Base-by-base conservation (phyloP, 1,140 invertebrate genomes). In the Drosophila paulistorum region DNA sequence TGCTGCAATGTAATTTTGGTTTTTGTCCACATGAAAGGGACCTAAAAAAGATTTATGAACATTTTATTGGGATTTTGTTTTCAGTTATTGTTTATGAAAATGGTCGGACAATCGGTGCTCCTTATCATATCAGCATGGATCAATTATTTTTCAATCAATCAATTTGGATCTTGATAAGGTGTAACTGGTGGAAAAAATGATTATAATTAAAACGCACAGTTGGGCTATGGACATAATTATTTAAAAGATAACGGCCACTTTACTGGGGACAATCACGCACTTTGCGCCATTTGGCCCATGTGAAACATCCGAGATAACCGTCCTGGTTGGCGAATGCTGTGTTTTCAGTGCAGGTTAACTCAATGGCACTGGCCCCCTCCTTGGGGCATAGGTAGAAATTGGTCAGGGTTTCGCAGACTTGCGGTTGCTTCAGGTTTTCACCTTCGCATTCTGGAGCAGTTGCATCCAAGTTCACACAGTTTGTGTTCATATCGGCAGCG, bases 141-240 rank as follows among this genome's bases (percentile, higher is more conserved):
- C 68, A 83, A 86, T 83, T 83, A 77, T 62, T 83, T 86, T 74
- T n/a, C 73, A 87, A 87, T 86, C 83, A 89, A 74, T 83, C 30
- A 77, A 87, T 62, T 77, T 77, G 79, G 83, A 79, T 71, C 83
- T 70, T 60, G 83, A 79, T 82, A 79, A 75, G 61, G 63, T 57
- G 51, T 7, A 30, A 17, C 64, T 74, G 45, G 9, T 51, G 45
- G 45, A 45, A 71, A 42, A 71, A 65, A 59, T 41, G 67, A 51
- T 51, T 64, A 51, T 67, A 79, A 86, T 85, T 86, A 81, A 81
- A 81, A 69, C 55, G 63, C 37, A 37, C 23, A 39, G 37, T 26
- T 35, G 33, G n/a, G n/a, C 57, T 42, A 11, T 26, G 30, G 30
- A 57, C 37, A 48, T 55, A 23, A 66, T 45, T 48, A 75, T 17